Percentiles rank a stretch among this genome's conserved stretches.
These are phyloP conservation scores for Misgurnus mizolepis DNA, from an alignment of 2,113 vertebrate species.

Conservation along the genomic window DNA sequence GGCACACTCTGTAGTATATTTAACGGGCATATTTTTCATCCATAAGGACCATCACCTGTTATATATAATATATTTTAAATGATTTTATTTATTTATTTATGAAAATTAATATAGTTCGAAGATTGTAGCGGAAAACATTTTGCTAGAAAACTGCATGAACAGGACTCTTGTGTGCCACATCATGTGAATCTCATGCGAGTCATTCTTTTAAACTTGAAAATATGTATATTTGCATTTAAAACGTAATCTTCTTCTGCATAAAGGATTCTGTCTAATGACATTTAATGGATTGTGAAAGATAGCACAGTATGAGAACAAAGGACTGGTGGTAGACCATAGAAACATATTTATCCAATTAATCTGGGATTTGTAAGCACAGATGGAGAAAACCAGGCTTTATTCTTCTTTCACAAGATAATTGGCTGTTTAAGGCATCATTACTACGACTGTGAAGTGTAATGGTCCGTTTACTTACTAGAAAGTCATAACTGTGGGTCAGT, in stretches of 20 bases:
- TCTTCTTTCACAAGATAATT: neutral
- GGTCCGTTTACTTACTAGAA: slow-evolving; percentile 8
- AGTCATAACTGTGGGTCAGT: slow-evolving; percentile 1
- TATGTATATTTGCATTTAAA: slow-evolving; percentile 33
- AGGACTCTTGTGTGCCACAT: slow-evolving; percentile 29
- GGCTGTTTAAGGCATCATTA: slow-evolving; percentile 4
- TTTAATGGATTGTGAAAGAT: slow-evolving; percentile 26
- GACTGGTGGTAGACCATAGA: slow-evolving; percentile 13
- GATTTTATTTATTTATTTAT: neutral
- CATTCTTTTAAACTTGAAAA: slow-evolving; percentile 13
- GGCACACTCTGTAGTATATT: slow-evolving; percentile 34
- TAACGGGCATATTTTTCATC: no score
- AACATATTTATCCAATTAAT: slow-evolving; percentile 16
- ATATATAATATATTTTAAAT: no score
- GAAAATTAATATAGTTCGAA: neutral
- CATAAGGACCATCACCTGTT: no score
- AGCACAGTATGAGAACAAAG: slow-evolving; percentile 29
- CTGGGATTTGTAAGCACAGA: neutral
- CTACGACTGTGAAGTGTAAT: slow-evolving; percentile 10
- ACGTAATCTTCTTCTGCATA: neutral
- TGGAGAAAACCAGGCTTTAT: neutral
- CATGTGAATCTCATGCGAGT: slow-evolving; percentile 41
- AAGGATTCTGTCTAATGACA: slow-evolving; percentile 1
- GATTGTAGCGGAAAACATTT: slow-evolving; percentile 5
- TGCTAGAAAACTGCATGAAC: slow-evolving; percentile 44